Evolutionary conservation across 2,113 vertebrate species (phyloP).

Genomic region (Clarias batrachus): DNA sequence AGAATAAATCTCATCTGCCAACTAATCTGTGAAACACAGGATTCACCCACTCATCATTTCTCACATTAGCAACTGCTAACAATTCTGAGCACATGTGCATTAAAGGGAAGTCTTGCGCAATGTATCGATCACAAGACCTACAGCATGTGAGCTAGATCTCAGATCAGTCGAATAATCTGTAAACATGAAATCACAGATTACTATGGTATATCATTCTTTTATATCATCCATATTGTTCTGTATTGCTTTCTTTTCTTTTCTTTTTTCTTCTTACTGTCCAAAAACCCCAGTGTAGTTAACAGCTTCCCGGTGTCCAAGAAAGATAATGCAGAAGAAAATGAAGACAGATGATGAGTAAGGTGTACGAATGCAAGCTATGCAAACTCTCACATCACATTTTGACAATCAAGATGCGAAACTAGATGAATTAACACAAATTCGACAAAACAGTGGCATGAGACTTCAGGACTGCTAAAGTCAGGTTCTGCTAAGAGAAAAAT

Average conservation of each 20-base stretch:
- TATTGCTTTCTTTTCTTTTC: not conserved
- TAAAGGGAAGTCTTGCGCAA: not conserved
- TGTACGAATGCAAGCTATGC: not conserved
- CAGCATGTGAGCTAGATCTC: not conserved
- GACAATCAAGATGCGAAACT: not conserved
- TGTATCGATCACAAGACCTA: not conserved
- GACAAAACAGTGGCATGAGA: not conserved
- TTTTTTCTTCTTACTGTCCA: too few species aligned
- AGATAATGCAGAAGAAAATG: not conserved
- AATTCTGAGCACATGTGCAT: not conserved
- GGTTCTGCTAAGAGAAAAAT: not conserved
- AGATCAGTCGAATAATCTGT: not conserved
- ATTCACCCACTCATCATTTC: constrained; percentile 13
- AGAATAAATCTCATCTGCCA: constrained; percentile 16
- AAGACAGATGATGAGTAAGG: constrained; percentile 4
- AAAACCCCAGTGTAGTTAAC: not conserved
- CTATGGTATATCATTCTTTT: not conserved
- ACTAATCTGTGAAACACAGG: not conserved
- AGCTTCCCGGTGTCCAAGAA: not conserved
- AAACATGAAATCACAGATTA: not conserved
- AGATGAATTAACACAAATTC: not conserved
- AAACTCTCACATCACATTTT: not conserved
- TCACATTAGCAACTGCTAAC: constrained; percentile 20
- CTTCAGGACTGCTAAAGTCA: not conserved
- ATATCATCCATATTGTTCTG: not conserved